These are phyloP conservation scores for Apodemia hepburni DNA, from an alignment of 2,888 invertebrate species.

Conservation along the genomic window DNA sequence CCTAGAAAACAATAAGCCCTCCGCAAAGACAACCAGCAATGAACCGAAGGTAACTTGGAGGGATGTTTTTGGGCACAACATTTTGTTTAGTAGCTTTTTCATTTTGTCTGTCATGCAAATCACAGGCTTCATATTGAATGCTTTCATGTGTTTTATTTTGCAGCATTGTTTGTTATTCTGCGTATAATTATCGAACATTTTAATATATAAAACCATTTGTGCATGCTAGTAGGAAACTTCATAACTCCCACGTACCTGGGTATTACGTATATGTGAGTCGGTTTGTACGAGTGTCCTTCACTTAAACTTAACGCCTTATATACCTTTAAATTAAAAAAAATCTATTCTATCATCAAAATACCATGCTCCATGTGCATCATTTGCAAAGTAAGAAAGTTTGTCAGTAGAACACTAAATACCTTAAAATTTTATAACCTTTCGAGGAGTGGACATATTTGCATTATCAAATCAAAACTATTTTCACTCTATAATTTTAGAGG, in stretches of 20 bases:
- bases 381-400: too few relatives aligned
- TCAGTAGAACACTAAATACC: too few relatives aligned
- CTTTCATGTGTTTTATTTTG: slow-evolving; percentile 32
- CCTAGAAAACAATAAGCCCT: slow-evolving; percentile 81
- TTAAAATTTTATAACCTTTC: too few relatives aligned
- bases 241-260: slow-evolving; percentile 21
- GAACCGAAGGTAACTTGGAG: slow-evolving; percentile 69
- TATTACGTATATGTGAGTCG: slow-evolving; percentile 17
- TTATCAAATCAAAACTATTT: too few relatives aligned
- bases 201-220: background rate
- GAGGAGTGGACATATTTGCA: too few relatives aligned
- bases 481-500: too few relatives aligned
- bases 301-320: background rate
- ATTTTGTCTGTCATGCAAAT: slow-evolving; percentile 29
- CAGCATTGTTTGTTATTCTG: slow-evolving; percentile 32
- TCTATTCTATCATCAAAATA: too few relatives aligned
- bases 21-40: slow-evolving; percentile 72
- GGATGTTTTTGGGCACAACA: slow-evolving; percentile 45
- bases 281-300: slow-evolving; percentile 18
- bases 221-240: slow-evolving; percentile 26
- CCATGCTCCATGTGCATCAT: too few relatives aligned
- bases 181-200: background rate
- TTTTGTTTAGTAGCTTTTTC: slow-evolving; percentile 42
- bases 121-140: slow-evolving; percentile 34
- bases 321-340: too few relatives aligned